These are phyloP conservation scores for Pocillopora meandrina DNA, from an alignment of 92 coral and sea anemone genomes.

Conservation along the genomic window DNA sequence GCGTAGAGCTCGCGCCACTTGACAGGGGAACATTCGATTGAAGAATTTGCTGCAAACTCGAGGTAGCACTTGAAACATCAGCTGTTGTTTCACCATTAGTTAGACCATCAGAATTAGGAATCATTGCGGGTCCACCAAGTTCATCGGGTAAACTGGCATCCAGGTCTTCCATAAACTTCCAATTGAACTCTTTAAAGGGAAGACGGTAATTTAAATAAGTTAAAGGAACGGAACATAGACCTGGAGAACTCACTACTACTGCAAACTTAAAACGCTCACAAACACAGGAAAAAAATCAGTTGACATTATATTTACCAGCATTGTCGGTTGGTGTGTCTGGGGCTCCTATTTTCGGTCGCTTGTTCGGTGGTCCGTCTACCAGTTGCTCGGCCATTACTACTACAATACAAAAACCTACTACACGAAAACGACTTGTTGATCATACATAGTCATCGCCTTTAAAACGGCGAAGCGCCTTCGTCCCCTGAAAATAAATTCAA, in stretches of 20 bases:
- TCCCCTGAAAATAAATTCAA: constrained; percentile 93
- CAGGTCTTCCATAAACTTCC: constrained; percentile 90
- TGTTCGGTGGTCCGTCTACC: constrained; percentile 99
- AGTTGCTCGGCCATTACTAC: constrained; percentile 99
- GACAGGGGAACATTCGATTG: constrained; percentile 97
- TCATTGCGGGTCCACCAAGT: constrained; percentile 80
- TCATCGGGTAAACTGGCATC: constrained; percentile 95
- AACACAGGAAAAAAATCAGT: constrained; percentile 5
- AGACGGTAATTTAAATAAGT: constrained; percentile 79
- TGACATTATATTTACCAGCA: constrained; percentile 82
- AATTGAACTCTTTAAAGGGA: constrained; percentile 90
- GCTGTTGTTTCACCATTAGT: constrained; percentile 90
- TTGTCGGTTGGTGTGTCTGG: constrained; percentile 99
- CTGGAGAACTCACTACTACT: constrained; percentile 55
- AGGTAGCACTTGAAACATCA: constrained; percentile 78
- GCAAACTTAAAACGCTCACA: constrained; percentile 24
- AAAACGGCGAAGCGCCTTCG: constrained; percentile 79
- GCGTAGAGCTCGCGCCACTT: constrained; percentile 94
- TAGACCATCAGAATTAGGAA: constrained; percentile 72
- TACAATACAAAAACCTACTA: constrained; percentile 99
- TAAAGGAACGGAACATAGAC: constrained; percentile 26
- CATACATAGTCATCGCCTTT: constrained; percentile 97
- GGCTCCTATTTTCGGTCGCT: constrained; percentile 95
- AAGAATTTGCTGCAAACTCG: constrained; percentile 97
- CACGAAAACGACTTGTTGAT: constrained; percentile 99